These are phyloP conservation scores for Apeltes quadracus DNA, from an alignment of 2,113 vertebrate species.

Conservation along the genomic window DNA sequence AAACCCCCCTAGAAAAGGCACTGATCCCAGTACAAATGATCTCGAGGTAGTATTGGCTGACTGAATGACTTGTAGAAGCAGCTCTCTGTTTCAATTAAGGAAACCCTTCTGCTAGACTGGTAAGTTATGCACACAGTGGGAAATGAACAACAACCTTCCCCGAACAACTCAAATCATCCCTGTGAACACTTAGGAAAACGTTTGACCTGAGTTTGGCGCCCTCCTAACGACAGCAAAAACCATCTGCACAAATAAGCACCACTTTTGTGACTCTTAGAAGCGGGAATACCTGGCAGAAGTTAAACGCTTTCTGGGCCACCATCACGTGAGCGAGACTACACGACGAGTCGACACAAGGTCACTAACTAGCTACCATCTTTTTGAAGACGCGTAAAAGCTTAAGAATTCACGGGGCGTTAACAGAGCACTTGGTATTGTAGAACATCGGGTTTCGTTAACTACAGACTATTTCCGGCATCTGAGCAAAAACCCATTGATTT, in stretches of 20 bases:
- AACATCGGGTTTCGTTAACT: not conserved
- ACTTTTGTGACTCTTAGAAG: not conserved
- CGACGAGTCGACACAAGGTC: not conserved
- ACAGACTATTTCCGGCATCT: not conserved
- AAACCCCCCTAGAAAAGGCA: not conserved
- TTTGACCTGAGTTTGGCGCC: conserved; percentile 4
- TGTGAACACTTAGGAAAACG: not conserved
- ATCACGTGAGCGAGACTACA: not conserved
- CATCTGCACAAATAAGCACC: not conserved
- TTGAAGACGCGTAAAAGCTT: not conserved
- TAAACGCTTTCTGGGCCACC: not conserved
- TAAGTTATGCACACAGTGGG: conserved; percentile 25
- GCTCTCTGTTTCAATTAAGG: conserved; percentile 27
- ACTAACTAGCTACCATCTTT: not conserved
- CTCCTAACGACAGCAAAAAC: conserved; percentile 10
- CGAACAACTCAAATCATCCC: conserved; percentile 16
- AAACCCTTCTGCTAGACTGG: conserved; percentile 28
- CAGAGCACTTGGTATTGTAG: not conserved
- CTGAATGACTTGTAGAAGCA: conserved; percentile 6
- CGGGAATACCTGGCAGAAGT: not conserved
- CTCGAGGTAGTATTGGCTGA: not conserved
- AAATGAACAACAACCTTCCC: conserved; percentile 24
- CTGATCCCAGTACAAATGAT: not conserved
- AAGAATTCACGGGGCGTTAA: not conserved
- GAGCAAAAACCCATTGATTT: not conserved